Base-by-base conservation (phyloP, 1,140 invertebrate genomes). In the Arion vulgaris region DNA sequence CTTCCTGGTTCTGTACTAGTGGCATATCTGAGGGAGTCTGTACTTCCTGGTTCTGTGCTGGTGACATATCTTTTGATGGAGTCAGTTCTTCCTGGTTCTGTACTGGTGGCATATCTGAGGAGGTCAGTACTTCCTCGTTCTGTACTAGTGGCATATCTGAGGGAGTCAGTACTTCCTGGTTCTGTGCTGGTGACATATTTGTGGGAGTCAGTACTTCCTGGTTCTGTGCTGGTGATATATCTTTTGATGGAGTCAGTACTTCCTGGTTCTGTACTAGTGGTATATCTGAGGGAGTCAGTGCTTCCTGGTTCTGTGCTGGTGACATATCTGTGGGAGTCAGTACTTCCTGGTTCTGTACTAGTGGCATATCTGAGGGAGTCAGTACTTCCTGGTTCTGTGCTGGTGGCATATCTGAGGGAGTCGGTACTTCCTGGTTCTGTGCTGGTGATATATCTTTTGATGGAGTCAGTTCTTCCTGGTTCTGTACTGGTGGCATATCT, bases 131-230 rank as follows among this genome's bases (percentile, higher is more conserved):
- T n/a, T n/a, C n/a, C n/a, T n/a, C n/a, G n/a, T n/a, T n/a, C n/a
- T n/a, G n/a, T n/a, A n/a, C n/a, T n/a, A n/a, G n/a, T n/a, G n/a
- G n/a, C n/a, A n/a, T n/a, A n/a, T n/a, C n/a, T n/a, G n/a, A n/a
- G n/a, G n/a, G n/a, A n/a, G n/a, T n/a, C n/a, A 17, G 90, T 39
- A 26, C 89, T 88, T 0, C 89, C 77, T 39, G 53, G 39, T 41
- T 28, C 28, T 23, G 87, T 84, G 39, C 80, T 62, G 17, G 66
- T 68, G 11, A 82, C 45, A 66, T 83, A 84, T n/a, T n/a, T n/a
- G n/a, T n/a, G n/a, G n/a, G n/a, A n/a, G n/a, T n/a, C n/a, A 17
- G 90, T 39, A 26, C 89, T 88, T 0, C 89, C 77, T 39, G 53
- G 39, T 41, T 28, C 28, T 23, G 87, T 84, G 39, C 80, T 62